Evolutionary conservation across 2,888 invertebrate genomes (phyloP).

Genomic region (Nymphalis c-album): DNA sequence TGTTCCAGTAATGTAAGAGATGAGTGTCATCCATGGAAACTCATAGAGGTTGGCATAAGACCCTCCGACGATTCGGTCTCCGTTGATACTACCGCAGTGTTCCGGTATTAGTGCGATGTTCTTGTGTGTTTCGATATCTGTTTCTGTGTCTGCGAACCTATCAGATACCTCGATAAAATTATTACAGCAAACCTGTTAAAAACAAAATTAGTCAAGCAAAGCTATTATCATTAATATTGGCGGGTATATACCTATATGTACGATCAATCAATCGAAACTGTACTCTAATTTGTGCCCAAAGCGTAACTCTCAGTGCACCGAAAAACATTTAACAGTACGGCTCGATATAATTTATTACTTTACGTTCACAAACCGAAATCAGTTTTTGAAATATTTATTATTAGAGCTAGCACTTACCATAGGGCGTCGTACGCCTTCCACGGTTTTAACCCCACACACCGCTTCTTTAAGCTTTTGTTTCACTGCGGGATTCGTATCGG

Average conservation of each 20-base stretch:
- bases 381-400: no score
- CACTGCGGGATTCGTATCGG: not conserved
- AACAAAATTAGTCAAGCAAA: not conserved
- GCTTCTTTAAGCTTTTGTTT: not conserved
- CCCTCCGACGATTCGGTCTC: constrained; percentile 79
- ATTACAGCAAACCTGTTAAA: constrained; percentile 34
- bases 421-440: not conserved
- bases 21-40: constrained; percentile 85
- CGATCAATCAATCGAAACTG: no score
- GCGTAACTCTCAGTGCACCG: no score
- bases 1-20: constrained; percentile 66
- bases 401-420: not conserved
- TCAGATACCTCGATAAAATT: constrained; percentile 6
- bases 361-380: not conserved
- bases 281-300: no score
- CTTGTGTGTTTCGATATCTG: constrained; percentile 50
- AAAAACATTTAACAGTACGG: no score
- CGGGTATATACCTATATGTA: no score
- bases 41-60: constrained; percentile 75
- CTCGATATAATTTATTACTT: not conserved
- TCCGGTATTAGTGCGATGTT: constrained; percentile 41
- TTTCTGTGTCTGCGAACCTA: not conserved
- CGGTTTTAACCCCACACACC: not conserved
- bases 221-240: not conserved
- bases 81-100: constrained; percentile 72